phyloP scores from a whole-genome alignment of 2,113 vertebrate genomes.

The Crotalus helleri region DNA sequence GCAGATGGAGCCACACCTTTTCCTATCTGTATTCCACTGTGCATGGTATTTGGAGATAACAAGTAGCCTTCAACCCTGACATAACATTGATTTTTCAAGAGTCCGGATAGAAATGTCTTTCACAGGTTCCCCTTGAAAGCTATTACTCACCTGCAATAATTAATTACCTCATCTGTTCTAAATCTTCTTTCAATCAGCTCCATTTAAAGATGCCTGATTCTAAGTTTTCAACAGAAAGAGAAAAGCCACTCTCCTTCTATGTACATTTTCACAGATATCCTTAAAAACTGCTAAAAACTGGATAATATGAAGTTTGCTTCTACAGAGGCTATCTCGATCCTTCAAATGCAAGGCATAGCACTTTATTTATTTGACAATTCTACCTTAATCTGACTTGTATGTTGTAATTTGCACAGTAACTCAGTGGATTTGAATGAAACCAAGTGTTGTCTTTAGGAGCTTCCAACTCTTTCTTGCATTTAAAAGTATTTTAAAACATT shows the following conservation, averaged over 20 bases:
- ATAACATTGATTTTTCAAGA: background rate
- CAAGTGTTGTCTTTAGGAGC: background rate
- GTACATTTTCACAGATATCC: background rate
- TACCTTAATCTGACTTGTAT: background rate
- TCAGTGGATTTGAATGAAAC: background rate
- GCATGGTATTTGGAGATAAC: background rate
- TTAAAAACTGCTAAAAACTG: background rate
- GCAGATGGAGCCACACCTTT: background rate
- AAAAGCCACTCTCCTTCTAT: background rate
- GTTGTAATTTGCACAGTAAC: background rate
- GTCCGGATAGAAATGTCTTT: background rate
- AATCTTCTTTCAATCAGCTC: background rate
- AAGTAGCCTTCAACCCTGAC: background rate
- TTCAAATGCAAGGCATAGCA: background rate
- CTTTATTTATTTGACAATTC: background rate
- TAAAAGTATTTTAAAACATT: background rate
- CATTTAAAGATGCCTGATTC: background rate
- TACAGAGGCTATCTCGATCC: background rate
- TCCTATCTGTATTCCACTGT: background rate
- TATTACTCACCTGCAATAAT: background rate
- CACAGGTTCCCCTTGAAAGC: background rate
- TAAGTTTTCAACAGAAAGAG: background rate
- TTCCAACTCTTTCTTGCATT: background rate
- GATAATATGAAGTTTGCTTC: background rate
- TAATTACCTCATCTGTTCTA: background rate